These are phyloP conservation scores for Diorhabda carinulata DNA, from an alignment of 1,140 invertebrate genomes.

Conservation along the genomic window DNA sequence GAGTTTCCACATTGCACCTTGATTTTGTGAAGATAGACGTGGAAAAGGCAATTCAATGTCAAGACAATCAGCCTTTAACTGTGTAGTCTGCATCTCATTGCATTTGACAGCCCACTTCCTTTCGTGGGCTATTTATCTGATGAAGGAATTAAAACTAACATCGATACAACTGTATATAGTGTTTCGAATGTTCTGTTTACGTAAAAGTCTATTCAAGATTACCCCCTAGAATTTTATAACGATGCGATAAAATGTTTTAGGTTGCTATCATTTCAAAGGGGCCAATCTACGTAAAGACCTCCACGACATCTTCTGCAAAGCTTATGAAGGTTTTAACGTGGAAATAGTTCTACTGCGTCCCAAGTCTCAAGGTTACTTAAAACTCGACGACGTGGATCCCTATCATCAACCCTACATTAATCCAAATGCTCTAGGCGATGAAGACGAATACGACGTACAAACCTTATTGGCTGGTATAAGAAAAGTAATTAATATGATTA, in stretches of 20 bases:
- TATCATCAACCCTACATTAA: constrained; percentile 60
- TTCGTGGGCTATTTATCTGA: no score
- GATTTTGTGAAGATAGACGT: no score
- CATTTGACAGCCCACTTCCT: no score
- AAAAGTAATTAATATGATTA: constrained; percentile 22
- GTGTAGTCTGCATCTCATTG: no score
- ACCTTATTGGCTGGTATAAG: constrained; percentile 29
- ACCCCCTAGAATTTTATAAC: no score
- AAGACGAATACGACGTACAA: constrained; percentile 46
- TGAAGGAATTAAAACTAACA: no score
- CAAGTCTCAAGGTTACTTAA: constrained; percentile 58
- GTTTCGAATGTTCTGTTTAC: no score
- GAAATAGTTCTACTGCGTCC: constrained; percentile 69
- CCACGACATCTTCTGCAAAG: constrained; percentile 24
- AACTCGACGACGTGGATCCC: constrained; percentile 57
- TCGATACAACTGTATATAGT: no score
- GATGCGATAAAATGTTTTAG: background rate
- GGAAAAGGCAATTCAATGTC: no score
- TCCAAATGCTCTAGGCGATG: constrained; percentile 58
- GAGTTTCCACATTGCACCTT: no score
- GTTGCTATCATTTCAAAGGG: constrained; percentile 12
- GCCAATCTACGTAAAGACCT: constrained; percentile 17
- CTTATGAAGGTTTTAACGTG: constrained; percentile 26
- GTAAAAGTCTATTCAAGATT: no score
- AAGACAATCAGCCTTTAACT: no score